Evolutionary conservation across 2,888 invertebrate species (phyloP), one percentile per base, ranked within the genome.

Genomic region (Steromphala cineraria): DNA sequence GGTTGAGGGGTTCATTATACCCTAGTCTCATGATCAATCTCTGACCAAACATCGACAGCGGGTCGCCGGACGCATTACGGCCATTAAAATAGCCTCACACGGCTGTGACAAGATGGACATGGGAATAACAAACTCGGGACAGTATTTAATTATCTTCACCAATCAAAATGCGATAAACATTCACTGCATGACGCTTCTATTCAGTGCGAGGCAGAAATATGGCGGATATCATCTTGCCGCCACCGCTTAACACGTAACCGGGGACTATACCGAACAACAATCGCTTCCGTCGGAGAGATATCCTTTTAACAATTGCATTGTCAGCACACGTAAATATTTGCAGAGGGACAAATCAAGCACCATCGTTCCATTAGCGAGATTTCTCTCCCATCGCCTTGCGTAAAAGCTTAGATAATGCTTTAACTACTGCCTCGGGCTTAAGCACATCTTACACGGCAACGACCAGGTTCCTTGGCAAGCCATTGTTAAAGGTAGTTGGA

Each of bases 111-210:
- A 28, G 24, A 24, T 28, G 62, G 24, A 62, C 62, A 62, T 24
- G 62, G 62, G 28, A 62, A 62, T 62, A 62, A 62, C 62, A 28
- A 62, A 28, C 62, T 62, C 62, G 15, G 28, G 28, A 28, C 28
- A 15, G 62, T 62, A 62, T 62, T 62, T 62, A 62, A 62, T 62
- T 62, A 62, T 62, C 62, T 62, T 28, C 28, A 17, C 62, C 24
- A 62, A 62, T 62, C 62, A 62, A 62, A 62, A 62, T 62, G 62
- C 28, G 28, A 62, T 62, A 62, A 62, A 62, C 62, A 62, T 62
- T 62, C 28, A 62, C 62, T 62, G 62, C 62, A 28, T 15, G 62
- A 62, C 17, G 62, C 28, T 28, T 62, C 28, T 62, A 62, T 62
- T 62, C 62, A 62, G 28, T 24, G 62, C 62, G 62, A 28, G 62